A percentile compares a stretch with the other conserved stretches of the same genome.
phyloP scores from a whole-genome alignment of 2,888 invertebrate species.

The Aphrophora alni region DNA sequence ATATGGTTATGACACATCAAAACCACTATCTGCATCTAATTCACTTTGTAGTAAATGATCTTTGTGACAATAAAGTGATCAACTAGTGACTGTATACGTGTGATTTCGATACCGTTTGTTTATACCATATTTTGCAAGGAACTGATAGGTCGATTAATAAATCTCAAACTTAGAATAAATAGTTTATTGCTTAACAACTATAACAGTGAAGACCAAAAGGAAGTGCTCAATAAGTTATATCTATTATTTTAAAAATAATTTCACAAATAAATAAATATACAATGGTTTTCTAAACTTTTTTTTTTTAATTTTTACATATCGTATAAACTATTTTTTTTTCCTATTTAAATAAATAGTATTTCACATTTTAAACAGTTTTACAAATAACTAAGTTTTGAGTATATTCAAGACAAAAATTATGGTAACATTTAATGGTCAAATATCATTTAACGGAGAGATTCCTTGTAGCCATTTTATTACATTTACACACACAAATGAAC shows the following conservation, averaged over 20 bases:
- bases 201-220: not conserved
- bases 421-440: not conserved
- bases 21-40: no score
- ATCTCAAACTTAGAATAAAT: constrained; percentile 2
- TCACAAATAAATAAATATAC: constrained; percentile 2
- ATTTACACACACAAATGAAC: not conserved
- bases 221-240: not conserved
- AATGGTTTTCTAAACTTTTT: not conserved
- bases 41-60: no score
- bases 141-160: no score
- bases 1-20: no score
- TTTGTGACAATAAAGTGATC: no score
- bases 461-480: not conserved
- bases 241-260: not conserved
- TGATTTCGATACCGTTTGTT: no score
- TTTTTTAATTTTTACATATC: not conserved
- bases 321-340: not conserved
- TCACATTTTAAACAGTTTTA: not conserved
- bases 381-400: not conserved
- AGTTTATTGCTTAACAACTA: constrained; percentile 1
- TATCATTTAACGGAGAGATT: not conserved
- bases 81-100: no score
- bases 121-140: no score
- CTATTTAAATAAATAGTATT: not conserved
- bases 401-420: not conserved